Evolutionary conservation across 2,888 invertebrate species (phyloP).

Genomic region (Melieria crassipennis): DNA sequence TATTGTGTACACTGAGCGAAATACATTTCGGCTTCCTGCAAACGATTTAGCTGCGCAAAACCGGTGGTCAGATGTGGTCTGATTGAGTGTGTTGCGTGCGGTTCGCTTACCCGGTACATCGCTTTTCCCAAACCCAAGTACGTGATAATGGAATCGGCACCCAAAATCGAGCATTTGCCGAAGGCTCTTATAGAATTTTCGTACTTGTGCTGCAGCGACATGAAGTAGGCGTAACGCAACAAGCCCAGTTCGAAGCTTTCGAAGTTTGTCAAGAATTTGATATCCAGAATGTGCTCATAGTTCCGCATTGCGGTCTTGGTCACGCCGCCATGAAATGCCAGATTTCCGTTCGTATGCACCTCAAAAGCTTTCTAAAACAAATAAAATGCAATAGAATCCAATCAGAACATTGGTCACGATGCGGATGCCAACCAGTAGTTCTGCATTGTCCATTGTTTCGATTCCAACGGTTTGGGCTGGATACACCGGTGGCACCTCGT

Average conservation of each 20-base stretch:
- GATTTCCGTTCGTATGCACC: slow-evolving; percentile 52
- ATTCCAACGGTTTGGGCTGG: slow-evolving; percentile 20
- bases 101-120: slow-evolving; percentile 37
- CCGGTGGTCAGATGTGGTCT: not conserved
- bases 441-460: too few relatives aligned
- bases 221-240: slow-evolving; percentile 50
- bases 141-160: slow-evolving; percentile 27
- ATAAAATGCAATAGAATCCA: not conserved
- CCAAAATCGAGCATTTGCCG: slow-evolving; percentile 18
- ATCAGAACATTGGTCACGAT: not conserved
- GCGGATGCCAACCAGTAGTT: too few relatives aligned
- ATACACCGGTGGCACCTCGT: slow-evolving; percentile 38
- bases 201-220: slow-evolving; percentile 30
- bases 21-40: slow-evolving; percentile 42
- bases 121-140: slow-evolving; percentile 39
- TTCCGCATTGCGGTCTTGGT: slow-evolving; percentile 38
- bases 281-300: slow-evolving; percentile 42
- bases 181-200: slow-evolving; percentile 36
- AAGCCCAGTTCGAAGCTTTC: slow-evolving; percentile 42
- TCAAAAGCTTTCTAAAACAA: slow-evolving; percentile 36
- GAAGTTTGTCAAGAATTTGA: slow-evolving; percentile 15
- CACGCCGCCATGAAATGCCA: slow-evolving; percentile 46
- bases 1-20: slow-evolving; percentile 47
- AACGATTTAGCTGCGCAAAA: slow-evolving; percentile 30
- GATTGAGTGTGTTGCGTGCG: not conserved